Evolutionary conservation across 2,888 invertebrate genomes (phyloP).

Genomic region (Eurytoma adleriae): DNA sequence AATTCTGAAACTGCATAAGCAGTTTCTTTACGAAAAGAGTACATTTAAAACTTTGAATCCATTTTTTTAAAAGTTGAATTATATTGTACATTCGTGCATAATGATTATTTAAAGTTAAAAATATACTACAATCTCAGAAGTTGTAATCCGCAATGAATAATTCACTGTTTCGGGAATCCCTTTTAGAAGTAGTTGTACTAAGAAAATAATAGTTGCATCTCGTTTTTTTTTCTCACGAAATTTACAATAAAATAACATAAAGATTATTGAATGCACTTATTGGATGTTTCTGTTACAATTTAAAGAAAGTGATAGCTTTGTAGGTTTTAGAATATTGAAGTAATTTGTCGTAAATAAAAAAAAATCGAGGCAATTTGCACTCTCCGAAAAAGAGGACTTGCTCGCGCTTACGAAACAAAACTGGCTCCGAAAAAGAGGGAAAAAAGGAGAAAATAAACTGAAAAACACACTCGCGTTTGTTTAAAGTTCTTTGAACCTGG

Average conservation of each 20-base stretch:
- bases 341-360: neutral
- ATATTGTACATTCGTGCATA: conserved; percentile 26
- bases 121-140: conserved; percentile 14
- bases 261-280: neutral
- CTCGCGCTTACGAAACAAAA: neutral
- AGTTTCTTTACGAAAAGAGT: no score
- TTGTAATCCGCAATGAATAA: conserved; percentile 20
- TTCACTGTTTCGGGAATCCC: no score
- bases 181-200: no score
- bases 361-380: neutral
- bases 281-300: no score
- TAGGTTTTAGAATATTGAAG: no score
- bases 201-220: no score
- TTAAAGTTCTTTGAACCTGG: conserved; percentile 42
- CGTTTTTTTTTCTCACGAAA: neutral
- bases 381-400: conserved; percentile 1
- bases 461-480: conserved; percentile 22
- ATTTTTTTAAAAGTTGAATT: conserved; percentile 16
- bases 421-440: neutral
- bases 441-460: neutral
- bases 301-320: no score
- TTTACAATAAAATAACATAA: neutral
- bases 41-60: conserved; percentile 42
- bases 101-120: conserved; percentile 41
- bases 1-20: no score